Base-by-base conservation (phyloP, 2,888 invertebrate species). In the Drosophila lacicola region DNA sequence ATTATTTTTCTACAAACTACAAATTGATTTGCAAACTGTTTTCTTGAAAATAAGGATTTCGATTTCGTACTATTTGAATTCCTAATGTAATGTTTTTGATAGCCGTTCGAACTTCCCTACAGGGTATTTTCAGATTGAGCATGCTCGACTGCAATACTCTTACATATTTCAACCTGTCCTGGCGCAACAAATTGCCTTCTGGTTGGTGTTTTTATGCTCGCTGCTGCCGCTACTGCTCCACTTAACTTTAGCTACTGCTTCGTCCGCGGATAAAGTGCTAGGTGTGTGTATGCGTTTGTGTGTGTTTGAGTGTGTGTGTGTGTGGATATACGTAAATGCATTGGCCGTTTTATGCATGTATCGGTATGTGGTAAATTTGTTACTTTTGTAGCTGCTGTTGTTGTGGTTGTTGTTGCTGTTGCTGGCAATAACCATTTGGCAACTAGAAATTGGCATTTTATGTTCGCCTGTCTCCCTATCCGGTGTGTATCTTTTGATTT, bases 361-460 rank as follows among this genome's bases (percentile, higher is more conserved):
- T 49, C 47, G 54, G 71, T 64, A 66, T 78, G 85, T 75, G 74
- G 68, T 58, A 80, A 81, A 77, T 85, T 78, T 76, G 66, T 57
- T 66, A 54, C 68, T 50, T 58, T 66, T 54, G 63, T 60, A 57
- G 55, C 61, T 61, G 70, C 55, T 58, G 45, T 50, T 68, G 50
- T 49, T 17, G 46, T n/a, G 42, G 61, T 19, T 39, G 49, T 21
- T 64, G 71, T 50, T 58, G 51, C 49, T 70, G 47, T 39, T 29
- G 42, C 55, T 55, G 56, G 75, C 89, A 86, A 89, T 90, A 90
- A 90, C 89, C 89, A 86, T 90, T 90, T 88, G 89, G 80, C 88
- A 88, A 88, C 90, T 90, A 83, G 88, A 87, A 89, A 88, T 90
- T 89, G 83, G 83, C 80, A 84, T 87, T 89, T 86, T 84, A 89